phyloP scores from a whole-genome alignment of 53 echinoderm and acorn worm species.

The Echinometra lucunter region DNA sequence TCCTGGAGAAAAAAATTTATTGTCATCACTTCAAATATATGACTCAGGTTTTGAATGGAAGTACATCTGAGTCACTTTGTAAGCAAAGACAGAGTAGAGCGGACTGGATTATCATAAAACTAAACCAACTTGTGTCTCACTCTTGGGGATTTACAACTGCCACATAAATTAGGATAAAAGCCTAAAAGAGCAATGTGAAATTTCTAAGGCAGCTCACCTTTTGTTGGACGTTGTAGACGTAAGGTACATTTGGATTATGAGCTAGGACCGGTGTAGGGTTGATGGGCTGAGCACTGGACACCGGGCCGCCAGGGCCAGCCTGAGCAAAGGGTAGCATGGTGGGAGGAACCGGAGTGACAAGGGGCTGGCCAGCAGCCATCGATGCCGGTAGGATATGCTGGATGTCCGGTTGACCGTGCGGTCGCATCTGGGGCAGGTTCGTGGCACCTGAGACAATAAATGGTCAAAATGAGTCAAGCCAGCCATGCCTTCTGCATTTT shows the following conservation, averaged over 20 bases:
- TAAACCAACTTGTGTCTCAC: no score
- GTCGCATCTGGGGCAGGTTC: conserved; percentile 74
- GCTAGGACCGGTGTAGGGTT: not conserved
- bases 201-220: conserved; percentile 16
- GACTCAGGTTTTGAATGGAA: no score
- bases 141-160: no score
- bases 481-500: not conserved
- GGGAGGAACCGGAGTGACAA: conserved; percentile 77
- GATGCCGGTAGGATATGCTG: conserved; percentile 76
- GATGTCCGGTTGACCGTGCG: conserved; percentile 75
- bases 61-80: no score
- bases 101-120: no score
- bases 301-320: conserved; percentile 57
- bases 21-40: no score
- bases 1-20: no score
- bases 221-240: conserved; percentile 37
- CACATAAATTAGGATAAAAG: no score
- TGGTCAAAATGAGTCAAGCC: not conserved
- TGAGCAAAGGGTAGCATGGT: conserved; percentile 59
- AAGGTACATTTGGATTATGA: conserved; percentile 29
- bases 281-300: conserved; percentile 59
- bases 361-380: conserved; percentile 84
- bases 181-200: no score
- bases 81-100: no score
- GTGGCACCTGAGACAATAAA: conserved; percentile 69